Evolutionary conservation across 2,797 vertebrate species (phyloP).

Genomic region (Myotis findleyi): DNA sequence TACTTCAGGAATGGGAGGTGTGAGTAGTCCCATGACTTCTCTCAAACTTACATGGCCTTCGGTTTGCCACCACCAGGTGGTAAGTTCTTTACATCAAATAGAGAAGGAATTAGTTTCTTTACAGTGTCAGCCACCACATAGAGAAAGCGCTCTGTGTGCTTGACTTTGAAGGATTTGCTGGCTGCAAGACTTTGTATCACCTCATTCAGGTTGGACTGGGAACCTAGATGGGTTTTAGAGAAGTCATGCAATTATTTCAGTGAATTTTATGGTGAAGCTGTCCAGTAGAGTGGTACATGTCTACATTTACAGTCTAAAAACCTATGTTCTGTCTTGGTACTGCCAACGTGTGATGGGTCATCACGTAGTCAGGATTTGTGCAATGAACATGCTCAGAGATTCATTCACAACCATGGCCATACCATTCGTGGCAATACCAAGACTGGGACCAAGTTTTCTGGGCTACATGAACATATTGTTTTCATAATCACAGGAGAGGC

Average conservation of each 20-base stretch:
- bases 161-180: conserved; percentile 30
- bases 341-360: neutral
- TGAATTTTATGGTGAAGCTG: neutral
- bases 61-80: neutral
- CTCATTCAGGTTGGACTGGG: conserved; percentile 56
- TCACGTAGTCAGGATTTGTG: neutral
- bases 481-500: neutral
- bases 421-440: neutral
- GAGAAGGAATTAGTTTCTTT: conserved; percentile 41
- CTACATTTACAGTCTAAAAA: neutral
- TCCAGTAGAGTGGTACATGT: neutral
- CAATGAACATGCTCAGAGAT: neutral
- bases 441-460: neutral
- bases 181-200: conserved; percentile 52
- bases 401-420: neutral
- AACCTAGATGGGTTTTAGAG: conserved; percentile 25
- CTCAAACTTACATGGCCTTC: conserved; percentile 68
- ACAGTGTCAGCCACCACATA: fast-evolving
- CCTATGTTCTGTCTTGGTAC: neutral
- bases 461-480: neutral
- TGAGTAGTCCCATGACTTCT: neutral
- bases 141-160: conserved; percentile 22
- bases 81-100: conserved; percentile 2
- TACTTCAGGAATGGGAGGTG: neutral
- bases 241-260: neutral